phyloP scores from a whole-genome alignment of 1,140 invertebrate species.

The Periplaneta americana region DNA sequence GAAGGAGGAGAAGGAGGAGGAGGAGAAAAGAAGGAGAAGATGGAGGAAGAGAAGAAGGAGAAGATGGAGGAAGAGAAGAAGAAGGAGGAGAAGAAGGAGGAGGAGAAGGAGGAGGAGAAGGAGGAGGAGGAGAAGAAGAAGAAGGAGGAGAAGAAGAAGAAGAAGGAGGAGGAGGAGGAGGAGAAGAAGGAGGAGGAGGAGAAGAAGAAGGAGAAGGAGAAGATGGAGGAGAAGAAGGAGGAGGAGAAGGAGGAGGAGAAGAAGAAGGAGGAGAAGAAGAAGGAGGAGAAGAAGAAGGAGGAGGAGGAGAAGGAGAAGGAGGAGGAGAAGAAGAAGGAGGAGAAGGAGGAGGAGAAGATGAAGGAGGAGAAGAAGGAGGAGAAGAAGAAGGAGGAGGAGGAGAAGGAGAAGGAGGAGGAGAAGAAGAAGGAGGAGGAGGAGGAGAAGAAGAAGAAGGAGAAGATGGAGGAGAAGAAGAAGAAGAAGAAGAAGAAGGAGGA shows the following conservation, averaged over 20 bases:
- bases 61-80: not conserved
- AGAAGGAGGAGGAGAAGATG: too few species aligned
- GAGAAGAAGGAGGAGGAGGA: not conserved
- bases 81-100: not conserved
- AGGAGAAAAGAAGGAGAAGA: too few species aligned
- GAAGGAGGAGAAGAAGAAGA: not conserved
- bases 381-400: too few species aligned
- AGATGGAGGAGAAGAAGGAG: not conserved
- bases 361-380: not conserved
- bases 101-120: not conserved
- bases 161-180: not conserved
- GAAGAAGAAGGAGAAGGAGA: too few species aligned
- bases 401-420: too few species aligned
- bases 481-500: too few species aligned
- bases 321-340: too few species aligned
- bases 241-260: not conserved
- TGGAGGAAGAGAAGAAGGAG: not conserved
- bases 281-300: too few species aligned
- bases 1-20: not conserved
- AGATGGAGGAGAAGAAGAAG: not conserved
- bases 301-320: too few species aligned
- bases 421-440: too few species aligned
- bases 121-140: not conserved
- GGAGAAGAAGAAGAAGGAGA: too few species aligned
- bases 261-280: too few species aligned